Evolutionary conservation across 2,888 invertebrate genomes (phyloP), one percentile per base, ranked within the genome.

Genomic region (Sesia bembeciformis): DNA sequence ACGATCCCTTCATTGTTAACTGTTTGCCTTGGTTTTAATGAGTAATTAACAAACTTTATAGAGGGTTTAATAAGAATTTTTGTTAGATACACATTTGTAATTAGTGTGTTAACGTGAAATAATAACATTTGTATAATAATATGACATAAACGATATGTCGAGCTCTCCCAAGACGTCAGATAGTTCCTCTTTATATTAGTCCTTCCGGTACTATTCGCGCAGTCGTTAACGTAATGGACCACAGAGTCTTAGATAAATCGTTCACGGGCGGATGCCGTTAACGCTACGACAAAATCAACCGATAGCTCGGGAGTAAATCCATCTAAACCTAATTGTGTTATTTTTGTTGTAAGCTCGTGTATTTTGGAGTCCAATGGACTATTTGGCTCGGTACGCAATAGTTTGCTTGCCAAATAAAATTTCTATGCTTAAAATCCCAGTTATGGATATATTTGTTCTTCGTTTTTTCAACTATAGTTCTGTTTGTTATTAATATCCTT

Each of bases 221-320:
- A 67, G 73, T 82, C 82, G 82, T 83, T 84, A 83, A 74, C 73
- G 76, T 80, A 84, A 83, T 81, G 78, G 80, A 72, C 68, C 74
- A 65, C 74, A 66, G 70, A 68, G 73, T 70, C 65, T 68, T 71
- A 81, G 81, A 83, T 80, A 81, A 84, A 84, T 79, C 74, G 75
- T 74, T 69, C 64, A 67, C 64, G 66, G 72, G 74, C 53, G 51
- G 53, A 57, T 57, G 42, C 56, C 46, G 51, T 56, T 57, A 57
- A 49, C 49, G 55, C 52, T 39, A 52, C 39, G 74, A 73, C 70
- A 74, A 72, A 75, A 73, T 74, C 75, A 74, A 72, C 74, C 72
- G 70, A 52, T 38, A 50, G 50, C 50, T 39, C 8, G 5, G 7
- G 39, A 50, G 39, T 39, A 50, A 46, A 46, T 46, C 46, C n/a